Base-by-base conservation (phyloP, 2,113 vertebrate species). In the Amphiprion percula region DNA sequence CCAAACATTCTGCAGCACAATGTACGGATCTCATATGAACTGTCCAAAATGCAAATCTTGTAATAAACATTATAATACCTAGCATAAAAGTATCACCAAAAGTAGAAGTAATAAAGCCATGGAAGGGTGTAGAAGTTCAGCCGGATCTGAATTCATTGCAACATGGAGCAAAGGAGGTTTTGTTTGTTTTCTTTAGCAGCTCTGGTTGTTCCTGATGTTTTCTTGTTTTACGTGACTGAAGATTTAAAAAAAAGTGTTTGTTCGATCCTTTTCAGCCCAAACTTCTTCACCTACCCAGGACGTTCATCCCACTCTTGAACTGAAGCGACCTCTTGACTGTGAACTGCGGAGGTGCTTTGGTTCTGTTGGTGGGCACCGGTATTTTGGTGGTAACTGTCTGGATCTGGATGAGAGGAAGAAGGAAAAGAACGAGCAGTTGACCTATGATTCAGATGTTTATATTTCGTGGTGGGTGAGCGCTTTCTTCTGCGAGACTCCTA, bases 301-400 rank as follows among this genome's bases (percentile, higher is more conserved):
- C 98, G 12, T 99, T 99, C 98, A 99, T 99, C 83, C 98, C 98
- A 47, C 98, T 95, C 91, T 99, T 99, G 94, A 97, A 99, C 91
- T 99, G 96, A 63, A 99, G 95, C 17, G 96, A 93, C 79, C 98
- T 97, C 89, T 97, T 99, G 67, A 98, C 80, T 9, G 95, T 90
- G 87, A 96, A 87, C 85, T 96, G 96, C 0, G 91, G 91, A 26
- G 92, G 94, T 3, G 94, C 94, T 0, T 70, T 92, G n/a, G 97
- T 97, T 68, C 96, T 95, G 21, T 98, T 98, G 14, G 95, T 94
- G 23, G 95, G 89, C 74, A 96, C 94, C 39, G 93, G 91, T n/a
- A 97, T 94, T 91, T 95, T 98, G 87, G 96, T 98, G 11, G 92
- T 95, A 60, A 98, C 96, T 0, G 98, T 99, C 88, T 99, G 97